These are phyloP conservation scores for Aegypius monachus DNA, from an alignment of 2,113 vertebrate genomes.

Conservation along the genomic window DNA sequence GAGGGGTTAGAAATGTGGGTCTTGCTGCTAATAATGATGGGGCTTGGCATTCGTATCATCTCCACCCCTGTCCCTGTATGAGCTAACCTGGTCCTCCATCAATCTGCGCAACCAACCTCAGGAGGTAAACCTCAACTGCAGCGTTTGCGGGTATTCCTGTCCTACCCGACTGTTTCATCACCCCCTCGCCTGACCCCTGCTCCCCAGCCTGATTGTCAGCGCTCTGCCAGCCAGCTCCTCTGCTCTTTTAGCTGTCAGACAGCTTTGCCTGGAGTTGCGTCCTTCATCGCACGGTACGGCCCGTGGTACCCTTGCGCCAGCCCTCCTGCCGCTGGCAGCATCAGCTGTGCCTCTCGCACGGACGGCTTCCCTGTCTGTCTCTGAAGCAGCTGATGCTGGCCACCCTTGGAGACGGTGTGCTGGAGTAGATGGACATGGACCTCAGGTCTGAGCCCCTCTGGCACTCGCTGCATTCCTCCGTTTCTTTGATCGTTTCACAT, in stretches of 20 bases:
- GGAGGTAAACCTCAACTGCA: not conserved
- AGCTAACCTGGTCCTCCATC: not conserved
- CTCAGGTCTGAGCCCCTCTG: not conserved
- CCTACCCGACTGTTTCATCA: not conserved
- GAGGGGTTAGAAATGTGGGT: not conserved
- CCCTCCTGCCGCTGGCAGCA: not conserved
- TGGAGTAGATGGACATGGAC: not conserved
- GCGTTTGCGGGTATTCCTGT: not conserved
- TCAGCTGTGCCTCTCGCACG: not conserved
- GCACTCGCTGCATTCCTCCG: accelerated
- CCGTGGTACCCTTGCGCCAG: not conserved
- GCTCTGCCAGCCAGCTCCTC: not conserved
- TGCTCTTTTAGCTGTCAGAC: too few relatives aligned
- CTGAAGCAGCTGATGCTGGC: not conserved
- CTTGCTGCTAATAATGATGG: not conserved
- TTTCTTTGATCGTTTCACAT: accelerated
- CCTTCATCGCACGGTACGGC: not conserved
- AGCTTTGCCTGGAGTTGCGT: not conserved
- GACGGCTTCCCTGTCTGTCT: not conserved
- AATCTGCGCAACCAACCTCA: accelerated
- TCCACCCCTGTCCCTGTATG: not conserved
- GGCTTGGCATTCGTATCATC: not conserved
- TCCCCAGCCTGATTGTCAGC: not conserved
- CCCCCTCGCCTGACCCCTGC: not conserved
- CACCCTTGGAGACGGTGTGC: accelerated